Percentiles rank a stretch among this genome's conserved stretches.
Evolutionary conservation across 2,888 invertebrate species (phyloP).

Genomic region (Mythimna loreyi): DNA sequence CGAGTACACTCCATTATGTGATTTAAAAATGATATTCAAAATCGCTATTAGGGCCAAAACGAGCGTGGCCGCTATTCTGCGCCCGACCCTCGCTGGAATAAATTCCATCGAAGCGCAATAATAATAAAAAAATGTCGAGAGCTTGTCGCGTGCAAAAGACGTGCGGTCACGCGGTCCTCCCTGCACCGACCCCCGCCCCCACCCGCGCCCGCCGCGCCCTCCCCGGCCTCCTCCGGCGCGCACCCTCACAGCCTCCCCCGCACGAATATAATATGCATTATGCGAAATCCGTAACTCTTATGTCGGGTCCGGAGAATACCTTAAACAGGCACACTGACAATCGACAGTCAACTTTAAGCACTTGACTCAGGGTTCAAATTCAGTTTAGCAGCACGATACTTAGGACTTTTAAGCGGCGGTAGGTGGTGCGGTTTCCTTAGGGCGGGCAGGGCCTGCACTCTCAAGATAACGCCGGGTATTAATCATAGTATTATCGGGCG

Average conservation of each 20-base stretch:
- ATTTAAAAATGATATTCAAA: constrained; percentile 91
- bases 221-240: constrained; percentile 66
- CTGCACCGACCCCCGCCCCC: constrained; percentile 55
- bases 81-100: constrained; percentile 84
- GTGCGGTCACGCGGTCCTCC: constrained; percentile 86
- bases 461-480: constrained; percentile 90
- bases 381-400: constrained; percentile 16
- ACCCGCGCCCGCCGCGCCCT: constrained; percentile 66
- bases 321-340: constrained; percentile 69
- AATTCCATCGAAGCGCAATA: constrained; percentile 90
- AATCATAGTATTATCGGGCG: constrained; percentile 90
- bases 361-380: constrained; percentile 50
- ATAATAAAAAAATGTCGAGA: constrained; percentile 91
- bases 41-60: constrained; percentile 81
- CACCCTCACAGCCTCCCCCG: constrained; percentile 75
- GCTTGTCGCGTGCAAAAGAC: constrained; percentile 90
- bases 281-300: constrained; percentile 91
- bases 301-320: constrained; percentile 85
- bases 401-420: constrained; percentile 60
- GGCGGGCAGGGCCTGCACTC: constrained; percentile 87
- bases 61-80: constrained; percentile 85
- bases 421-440: constrained; percentile 70
- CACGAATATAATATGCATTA: constrained; percentile 90
- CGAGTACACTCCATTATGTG: constrained; percentile 87
- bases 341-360: constrained; percentile 56